These are phyloP conservation scores for Hassar affinis DNA, from an alignment of 2,113 vertebrate genomes.

Conservation along the genomic window DNA sequence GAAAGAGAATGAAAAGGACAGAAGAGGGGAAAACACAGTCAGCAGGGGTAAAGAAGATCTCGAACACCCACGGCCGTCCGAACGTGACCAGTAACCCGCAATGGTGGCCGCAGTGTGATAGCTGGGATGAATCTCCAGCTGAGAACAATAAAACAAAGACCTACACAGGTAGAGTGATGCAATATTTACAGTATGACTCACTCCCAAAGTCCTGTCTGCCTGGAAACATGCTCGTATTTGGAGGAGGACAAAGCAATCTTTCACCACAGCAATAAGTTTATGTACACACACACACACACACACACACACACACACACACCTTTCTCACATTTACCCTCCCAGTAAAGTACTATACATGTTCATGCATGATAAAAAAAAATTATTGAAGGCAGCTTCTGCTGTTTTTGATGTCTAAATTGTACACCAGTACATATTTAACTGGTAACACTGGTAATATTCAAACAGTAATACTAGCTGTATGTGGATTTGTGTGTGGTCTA, in stretches of 20 bases:
- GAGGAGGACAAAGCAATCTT: slow-evolving; percentile 43
- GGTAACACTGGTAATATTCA: not conserved
- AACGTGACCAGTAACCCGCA: slow-evolving; percentile 10
- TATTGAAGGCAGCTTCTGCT: not conserved
- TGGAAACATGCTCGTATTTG: slow-evolving; percentile 38
- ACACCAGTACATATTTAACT: not conserved
- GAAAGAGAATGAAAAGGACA: slow-evolving; percentile 46
- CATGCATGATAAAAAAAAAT: not conserved
- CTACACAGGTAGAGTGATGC: slow-evolving; percentile 46
- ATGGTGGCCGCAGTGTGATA: not conserved
- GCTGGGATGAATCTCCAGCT: slow-evolving; percentile 38
- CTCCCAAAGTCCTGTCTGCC: slow-evolving; percentile 45
- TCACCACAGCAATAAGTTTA: slow-evolving; percentile 36
- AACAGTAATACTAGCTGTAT: not conserved
- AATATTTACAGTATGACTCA: slow-evolving; percentile 53
- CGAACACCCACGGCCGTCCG: not conserved
- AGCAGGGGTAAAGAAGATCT: slow-evolving; percentile 50
- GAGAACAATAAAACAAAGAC: slow-evolving; percentile 42
- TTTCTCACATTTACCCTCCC: slow-evolving; percentile 14
- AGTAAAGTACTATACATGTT: not conserved
- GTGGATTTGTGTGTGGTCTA: not conserved
- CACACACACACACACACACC: slow-evolving; percentile 5
- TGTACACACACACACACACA: slow-evolving; percentile 18
- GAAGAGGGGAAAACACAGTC: slow-evolving; percentile 42
- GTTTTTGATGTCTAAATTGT: not conserved